Evolutionary conservation across 1,140 invertebrate genomes (phyloP).

Genomic region (Stegodyphus dumicola): DNA sequence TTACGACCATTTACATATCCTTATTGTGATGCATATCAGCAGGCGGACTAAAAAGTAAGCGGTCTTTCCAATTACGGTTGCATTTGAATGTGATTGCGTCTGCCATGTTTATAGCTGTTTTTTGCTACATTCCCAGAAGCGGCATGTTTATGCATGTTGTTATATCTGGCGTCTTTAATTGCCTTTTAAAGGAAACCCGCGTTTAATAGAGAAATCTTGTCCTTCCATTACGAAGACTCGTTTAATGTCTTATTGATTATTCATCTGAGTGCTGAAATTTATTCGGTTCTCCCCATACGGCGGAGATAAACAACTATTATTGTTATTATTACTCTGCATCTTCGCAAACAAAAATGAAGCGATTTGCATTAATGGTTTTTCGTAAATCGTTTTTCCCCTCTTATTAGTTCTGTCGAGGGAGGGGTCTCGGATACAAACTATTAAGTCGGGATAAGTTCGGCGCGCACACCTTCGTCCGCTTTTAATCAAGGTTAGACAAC

Average conservation of each 20-base stretch:
- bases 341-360: conserved; percentile 58
- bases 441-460: conserved; percentile 39
- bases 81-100: conserved; percentile 60
- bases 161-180: conserved; percentile 59
- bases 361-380: conserved; percentile 62
- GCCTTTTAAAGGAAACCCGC: conserved; percentile 55
- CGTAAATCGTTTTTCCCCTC: conserved; percentile 57
- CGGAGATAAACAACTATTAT: conserved; percentile 60
- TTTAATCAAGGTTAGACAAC: conserved; percentile 60
- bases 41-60: conserved; percentile 51
- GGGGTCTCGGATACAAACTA: conserved; percentile 53
- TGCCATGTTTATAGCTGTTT: conserved; percentile 53
- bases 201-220: conserved; percentile 60
- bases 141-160: conserved; percentile 61
- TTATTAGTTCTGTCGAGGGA: conserved; percentile 56
- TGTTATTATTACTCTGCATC: conserved; percentile 61
- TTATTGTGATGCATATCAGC: conserved; percentile 57
- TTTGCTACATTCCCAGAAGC: conserved; percentile 51
- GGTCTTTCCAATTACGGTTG: conserved; percentile 51
- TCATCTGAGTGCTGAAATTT: conserved; percentile 56
- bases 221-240: conserved; percentile 50
- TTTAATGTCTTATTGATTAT: conserved; percentile 62
- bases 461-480: conserved; percentile 47
- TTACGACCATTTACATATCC: conserved; percentile 49
- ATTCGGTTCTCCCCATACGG: conserved; percentile 42